Base-by-base conservation (phyloP, 2,113 vertebrate species). In the Podiceps cristatus region DNA sequence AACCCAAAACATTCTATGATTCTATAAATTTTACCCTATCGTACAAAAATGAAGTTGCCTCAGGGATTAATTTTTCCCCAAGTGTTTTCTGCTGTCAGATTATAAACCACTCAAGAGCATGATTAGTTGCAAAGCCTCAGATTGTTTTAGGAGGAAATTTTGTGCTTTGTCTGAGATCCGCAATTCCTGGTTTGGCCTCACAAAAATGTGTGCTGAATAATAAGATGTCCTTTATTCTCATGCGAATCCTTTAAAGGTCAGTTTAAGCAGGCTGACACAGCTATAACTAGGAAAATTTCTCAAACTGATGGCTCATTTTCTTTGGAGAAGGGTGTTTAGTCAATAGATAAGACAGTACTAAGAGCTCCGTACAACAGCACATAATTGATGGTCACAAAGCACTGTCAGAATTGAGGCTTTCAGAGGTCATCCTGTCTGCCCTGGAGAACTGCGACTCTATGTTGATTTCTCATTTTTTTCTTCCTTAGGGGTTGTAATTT, bases 261-360 rank as follows among this genome's bases (percentile, higher is more conserved):
- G 49, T 42, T 86, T 83, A 86, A 96, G 85, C 78, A 83, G 87
- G 78, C 89, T 89, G 86, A 91, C 84, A 93, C 76, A 95, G 96
- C 63, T 91, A 29, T 90, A 90, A 89, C 62, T 83, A 45, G 55
- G 92, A 90, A 93, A 93, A 93, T 93, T 92, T 95, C 81, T 96
- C 96, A 96, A 86, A 76, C 20, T 69, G 92, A 90, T 90, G 82
- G 90, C 62, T 94, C 83, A 85, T 91, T 91, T 91, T 84, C 74
- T 88, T 93, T 77, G 53, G 56, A 95, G 92, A 80, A 86, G 59
- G 49, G 49, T 93, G 85, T 95, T 96, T 93, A 96, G 74, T 88
- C 93, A 94, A 93, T 69, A 93, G 74, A 86, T 94, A 90, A 93
- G 58, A 66, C 85, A 71, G 35, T 47, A 45, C 45, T 78, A 78